Conservation (phyloP, 2,797 vertebrate genomes). For the Phrynocephalus forsythii region DNA sequence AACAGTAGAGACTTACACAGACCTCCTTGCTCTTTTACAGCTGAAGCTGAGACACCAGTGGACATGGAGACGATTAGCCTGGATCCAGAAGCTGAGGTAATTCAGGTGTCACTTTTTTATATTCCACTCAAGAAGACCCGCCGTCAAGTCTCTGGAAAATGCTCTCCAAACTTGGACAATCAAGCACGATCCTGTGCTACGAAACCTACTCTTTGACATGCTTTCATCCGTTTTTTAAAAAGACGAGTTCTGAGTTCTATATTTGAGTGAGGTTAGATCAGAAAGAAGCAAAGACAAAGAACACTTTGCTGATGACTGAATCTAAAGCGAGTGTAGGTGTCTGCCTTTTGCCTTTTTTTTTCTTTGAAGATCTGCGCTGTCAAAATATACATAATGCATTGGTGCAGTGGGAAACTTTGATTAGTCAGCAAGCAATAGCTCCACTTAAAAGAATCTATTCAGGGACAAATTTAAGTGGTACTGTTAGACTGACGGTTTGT, state of each 20-base stretch:
- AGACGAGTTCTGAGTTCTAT: constrained; percentile 5
- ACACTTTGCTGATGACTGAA: constrained; percentile 2
- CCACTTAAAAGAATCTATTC: not conserved
- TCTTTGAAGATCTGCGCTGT: constrained; percentile 5
- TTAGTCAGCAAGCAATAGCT: not conserved
- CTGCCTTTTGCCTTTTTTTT: not conserved
- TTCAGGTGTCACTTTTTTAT: not conserved
- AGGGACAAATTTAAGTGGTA: not conserved
- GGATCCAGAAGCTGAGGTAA: constrained; percentile 97
- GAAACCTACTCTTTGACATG: not conserved
- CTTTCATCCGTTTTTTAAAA: not conserved
- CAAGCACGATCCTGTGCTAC: constrained; percentile 24
- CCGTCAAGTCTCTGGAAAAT: constrained; percentile 28
- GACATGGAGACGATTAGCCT: constrained; percentile 96
- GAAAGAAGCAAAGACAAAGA: constrained; percentile 4
- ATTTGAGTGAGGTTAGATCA: not conserved
- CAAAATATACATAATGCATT: not conserved
- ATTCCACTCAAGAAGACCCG: constrained; percentile 32
- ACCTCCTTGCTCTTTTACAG: constrained; percentile 69
- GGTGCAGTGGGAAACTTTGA: not conserved
- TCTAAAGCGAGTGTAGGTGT: not conserved
- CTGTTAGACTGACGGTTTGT: not conserved
- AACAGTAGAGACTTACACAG: not conserved
- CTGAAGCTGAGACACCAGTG: constrained; percentile 91
- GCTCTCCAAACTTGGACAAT: not conserved